phyloP scores from a whole-genome alignment of 2,888 invertebrate genomes.

The Melanargia galathea region DNA sequence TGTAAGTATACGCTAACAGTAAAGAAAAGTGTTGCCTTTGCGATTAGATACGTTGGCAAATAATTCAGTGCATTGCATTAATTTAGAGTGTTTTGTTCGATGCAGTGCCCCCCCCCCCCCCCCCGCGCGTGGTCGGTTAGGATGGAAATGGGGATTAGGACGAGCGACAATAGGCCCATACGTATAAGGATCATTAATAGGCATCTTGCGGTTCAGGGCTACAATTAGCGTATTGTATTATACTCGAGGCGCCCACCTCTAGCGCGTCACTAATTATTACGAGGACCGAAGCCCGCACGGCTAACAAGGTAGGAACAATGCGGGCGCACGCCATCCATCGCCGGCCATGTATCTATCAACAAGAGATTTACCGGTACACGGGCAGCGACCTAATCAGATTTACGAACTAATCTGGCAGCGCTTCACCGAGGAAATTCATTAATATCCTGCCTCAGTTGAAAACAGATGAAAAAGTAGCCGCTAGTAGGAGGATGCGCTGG shows the following conservation, averaged over 20 bases:
- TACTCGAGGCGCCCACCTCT: constrained; percentile 40
- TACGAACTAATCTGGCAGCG: constrained; percentile 85
- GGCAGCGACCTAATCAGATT: constrained; percentile 83
- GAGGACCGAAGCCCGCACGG: constrained; percentile 36
- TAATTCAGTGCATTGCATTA: neutral
- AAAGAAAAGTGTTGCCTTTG: neutral
- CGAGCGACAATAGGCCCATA: constrained; percentile 26
- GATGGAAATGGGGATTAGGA: constrained; percentile 7
- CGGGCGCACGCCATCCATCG: constrained; percentile 36
- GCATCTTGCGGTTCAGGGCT: constrained; percentile 38
- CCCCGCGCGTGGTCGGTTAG: neutral
- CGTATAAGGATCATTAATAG: constrained; percentile 33
- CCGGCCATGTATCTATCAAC: constrained; percentile 45
- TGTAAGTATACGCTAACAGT: no score
- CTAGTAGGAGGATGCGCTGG: constrained; percentile 34
- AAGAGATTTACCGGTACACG: constrained; percentile 50
- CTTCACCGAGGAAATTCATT: constrained; percentile 86
- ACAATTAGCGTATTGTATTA: constrained; percentile 41
- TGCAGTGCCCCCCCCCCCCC: neutral
- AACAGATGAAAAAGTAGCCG: constrained; percentile 62
- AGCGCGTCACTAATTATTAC: constrained; percentile 44
- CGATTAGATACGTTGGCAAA: neutral
- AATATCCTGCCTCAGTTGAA: constrained; percentile 82
- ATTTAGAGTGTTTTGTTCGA: constrained; percentile 1
- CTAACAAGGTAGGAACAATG: constrained; percentile 40